Evolutionary conservation across 2,888 invertebrate genomes (phyloP), one percentile per base, ranked within the genome.

Genomic region (Apamea epomidion): DNA sequence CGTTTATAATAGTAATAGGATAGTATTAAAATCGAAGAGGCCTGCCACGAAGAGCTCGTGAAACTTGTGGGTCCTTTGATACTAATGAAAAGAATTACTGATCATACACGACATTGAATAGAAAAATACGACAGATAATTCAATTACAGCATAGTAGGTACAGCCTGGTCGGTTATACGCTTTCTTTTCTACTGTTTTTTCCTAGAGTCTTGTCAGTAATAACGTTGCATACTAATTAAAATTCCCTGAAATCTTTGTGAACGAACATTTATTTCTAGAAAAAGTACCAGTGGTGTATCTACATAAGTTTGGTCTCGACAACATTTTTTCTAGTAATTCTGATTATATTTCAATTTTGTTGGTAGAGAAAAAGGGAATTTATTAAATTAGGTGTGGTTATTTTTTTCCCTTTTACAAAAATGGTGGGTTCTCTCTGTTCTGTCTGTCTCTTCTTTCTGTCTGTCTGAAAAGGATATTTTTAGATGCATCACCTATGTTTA

Each of bases 211-310:
- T 14, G 25, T 62, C 48, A 67, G 1, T 77, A 62, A 73, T 58
- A 81, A 64, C 29, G 65, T 69, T n/a, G 32, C n/a, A 65, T 25
- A 14, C n/a, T 81, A 67, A 81, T 73, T 78, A 85, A 84, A 84
- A 48, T 84, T 85, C 14, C 29, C 18, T 54, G 73, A 81, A 81
- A 25, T n/a, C 25, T 58, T 7, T 54, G 14, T n/a, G 25, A 54
- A 42, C 8, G 5, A 42, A 42, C 21, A 16, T 48, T 72, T 78
- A 58, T 85, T 42, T 21, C 14, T 18, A n/a, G 14, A 29, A 73
- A 62, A n/a, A 3, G 14, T 18, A 1, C n/a, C 14, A n/a, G 51
- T 8, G 3, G 4, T 37, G 2, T 70, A 7, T 42, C 74, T 32
- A 32, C 32, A 3, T 2, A 62, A 42, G 29, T 51, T 16, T n/a